phyloP scores from a whole-genome alignment of 2,888 invertebrate species.

The Cheiracanthium punctorium region DNA sequence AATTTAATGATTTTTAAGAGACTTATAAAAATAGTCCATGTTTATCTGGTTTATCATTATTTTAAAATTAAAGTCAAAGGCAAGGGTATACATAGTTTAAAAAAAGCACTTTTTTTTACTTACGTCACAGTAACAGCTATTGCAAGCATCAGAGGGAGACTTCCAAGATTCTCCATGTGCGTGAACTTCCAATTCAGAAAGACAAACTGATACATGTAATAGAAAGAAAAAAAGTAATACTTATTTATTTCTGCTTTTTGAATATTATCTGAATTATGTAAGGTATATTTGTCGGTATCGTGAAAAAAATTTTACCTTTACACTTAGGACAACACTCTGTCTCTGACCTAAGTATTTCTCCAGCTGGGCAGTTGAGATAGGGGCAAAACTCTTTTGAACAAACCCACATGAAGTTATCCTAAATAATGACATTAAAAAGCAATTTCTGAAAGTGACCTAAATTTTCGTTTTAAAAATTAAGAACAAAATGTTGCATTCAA shows the following conservation, averaged over 20 bases:
- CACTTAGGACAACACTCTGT: conserved; percentile 66
- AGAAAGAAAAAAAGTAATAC: background rate
- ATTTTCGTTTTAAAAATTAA: too few relatives aligned
- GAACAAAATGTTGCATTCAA: too few relatives aligned
- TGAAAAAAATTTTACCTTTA: conserved; percentile 25
- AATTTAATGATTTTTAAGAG: too few relatives aligned
- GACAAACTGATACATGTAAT: conserved; percentile 57
- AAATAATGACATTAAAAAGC: background rate
- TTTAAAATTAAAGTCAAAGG: too few relatives aligned
- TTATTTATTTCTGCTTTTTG: too few relatives aligned
- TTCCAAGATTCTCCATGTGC: conserved; percentile 47
- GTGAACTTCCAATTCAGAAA: conserved; percentile 49
- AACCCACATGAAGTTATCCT: conserved; percentile 65
- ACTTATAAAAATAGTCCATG: too few relatives aligned
- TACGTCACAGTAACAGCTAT: conserved; percentile 58
- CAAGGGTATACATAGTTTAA: background rate
- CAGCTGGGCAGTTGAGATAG: conserved; percentile 43
- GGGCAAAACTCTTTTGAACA: conserved; percentile 64
- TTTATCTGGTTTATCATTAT: too few relatives aligned
- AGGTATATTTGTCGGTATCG: too few relatives aligned
- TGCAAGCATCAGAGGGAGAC: conserved; percentile 44
- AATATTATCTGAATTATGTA: background rate
- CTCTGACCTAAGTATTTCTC: conserved; percentile 32
- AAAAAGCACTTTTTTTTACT: conserved; percentile 5
- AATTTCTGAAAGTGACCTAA: too few relatives aligned